phyloP scores from a whole-genome alignment of 2,888 invertebrate species.

The Meandrusa payeni region DNA sequence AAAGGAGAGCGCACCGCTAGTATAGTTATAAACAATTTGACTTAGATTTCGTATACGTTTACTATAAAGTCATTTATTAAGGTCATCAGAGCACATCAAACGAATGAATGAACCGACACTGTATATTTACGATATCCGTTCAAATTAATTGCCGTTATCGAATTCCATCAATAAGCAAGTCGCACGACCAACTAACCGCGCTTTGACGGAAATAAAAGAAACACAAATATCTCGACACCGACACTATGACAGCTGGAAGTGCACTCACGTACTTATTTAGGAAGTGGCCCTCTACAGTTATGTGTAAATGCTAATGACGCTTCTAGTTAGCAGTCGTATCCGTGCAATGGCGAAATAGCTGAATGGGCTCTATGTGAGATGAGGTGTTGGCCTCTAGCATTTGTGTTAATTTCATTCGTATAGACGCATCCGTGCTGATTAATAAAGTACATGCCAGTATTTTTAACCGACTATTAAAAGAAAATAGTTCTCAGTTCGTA shows the following conservation, averaged over 20 bases:
- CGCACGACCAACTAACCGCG: neutral
- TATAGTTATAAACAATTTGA: too few relatives aligned
- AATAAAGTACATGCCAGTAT: constrained; percentile 23
- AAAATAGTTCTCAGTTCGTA: too few relatives aligned
- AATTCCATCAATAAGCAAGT: constrained; percentile 1
- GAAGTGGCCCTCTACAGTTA: constrained; percentile 14
- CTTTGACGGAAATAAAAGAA: neutral
- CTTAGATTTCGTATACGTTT: too few relatives aligned
- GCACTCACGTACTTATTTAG: constrained; percentile 15
- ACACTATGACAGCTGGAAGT: constrained; percentile 1
- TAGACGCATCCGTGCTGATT: constrained; percentile 29
- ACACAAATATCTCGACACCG: neutral
- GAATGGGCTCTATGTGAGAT: constrained; percentile 56
- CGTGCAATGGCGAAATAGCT: constrained; percentile 26
- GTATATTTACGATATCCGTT: constrained; percentile 9
- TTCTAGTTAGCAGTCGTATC: constrained; percentile 25
- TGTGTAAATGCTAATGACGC: constrained; percentile 20
- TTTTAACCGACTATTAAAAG: too few relatives aligned
- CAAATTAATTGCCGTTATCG: constrained; percentile 8
- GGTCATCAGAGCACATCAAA: too few relatives aligned
- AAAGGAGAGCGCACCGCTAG: too few relatives aligned
- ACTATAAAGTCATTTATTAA: too few relatives aligned
- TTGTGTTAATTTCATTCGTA: constrained; percentile 43
- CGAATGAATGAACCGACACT: too few relatives aligned
- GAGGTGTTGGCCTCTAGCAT: constrained; percentile 43